Evolutionary conservation across 2,797 vertebrate genomes (phyloP).

Genomic region (Otolemur crassicaudatus): DNA sequence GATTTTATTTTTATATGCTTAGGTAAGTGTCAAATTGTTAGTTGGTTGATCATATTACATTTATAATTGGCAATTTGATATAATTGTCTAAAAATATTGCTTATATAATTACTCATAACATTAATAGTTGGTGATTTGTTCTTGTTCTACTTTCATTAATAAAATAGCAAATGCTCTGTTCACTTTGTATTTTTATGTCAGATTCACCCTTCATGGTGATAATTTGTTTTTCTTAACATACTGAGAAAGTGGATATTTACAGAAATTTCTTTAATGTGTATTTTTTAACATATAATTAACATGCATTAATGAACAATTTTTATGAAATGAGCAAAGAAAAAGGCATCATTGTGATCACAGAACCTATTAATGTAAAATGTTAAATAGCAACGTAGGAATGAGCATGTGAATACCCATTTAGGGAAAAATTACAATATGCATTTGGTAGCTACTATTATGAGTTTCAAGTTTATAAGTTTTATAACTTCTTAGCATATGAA

Average conservation of each 20-base stretch:
- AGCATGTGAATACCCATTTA: neutral
- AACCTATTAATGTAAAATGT: neutral
- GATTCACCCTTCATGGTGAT: neutral
- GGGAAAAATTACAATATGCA: neutral
- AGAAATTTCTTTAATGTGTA: neutral
- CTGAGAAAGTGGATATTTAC: neutral
- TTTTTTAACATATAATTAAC: constrained; percentile 16
- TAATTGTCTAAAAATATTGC: neutral
- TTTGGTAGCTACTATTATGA: neutral
- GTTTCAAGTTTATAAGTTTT: constrained; percentile 27
- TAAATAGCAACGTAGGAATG: neutral
- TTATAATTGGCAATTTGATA: neutral
- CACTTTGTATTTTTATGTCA: neutral
- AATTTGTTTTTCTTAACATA: neutral
- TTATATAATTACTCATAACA: neutral
- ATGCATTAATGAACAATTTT: neutral
- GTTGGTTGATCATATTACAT: neutral
- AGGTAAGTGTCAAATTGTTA: neutral
- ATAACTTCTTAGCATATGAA: neutral
- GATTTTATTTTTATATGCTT: neutral
- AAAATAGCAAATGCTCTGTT: neutral
- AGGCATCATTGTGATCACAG: neutral
- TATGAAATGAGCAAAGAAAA: neutral
- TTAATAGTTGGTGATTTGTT: neutral
- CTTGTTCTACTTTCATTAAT: neutral